Evolutionary conservation across 2,888 invertebrate genomes (phyloP).

Genomic region (Andrena praecox): DNA sequence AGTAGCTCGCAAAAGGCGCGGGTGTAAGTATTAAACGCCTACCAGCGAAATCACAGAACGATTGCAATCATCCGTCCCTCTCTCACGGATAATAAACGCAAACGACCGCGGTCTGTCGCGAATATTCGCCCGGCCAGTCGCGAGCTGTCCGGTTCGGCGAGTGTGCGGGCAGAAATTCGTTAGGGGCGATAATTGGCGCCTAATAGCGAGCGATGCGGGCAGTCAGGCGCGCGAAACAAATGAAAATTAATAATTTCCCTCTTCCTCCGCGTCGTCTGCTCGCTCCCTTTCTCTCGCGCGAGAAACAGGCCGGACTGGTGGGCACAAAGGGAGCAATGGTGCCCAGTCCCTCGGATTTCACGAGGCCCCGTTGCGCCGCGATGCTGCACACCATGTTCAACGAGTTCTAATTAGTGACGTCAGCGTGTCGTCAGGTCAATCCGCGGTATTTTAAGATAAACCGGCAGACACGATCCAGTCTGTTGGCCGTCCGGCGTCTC

Average conservation of each 20-base stretch:
- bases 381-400: slow-evolving; percentile 71
- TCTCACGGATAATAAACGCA: slow-evolving; percentile 2
- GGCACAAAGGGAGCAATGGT: neutral
- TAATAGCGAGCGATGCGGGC: slow-evolving; percentile 27
- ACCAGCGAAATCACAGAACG: neutral
- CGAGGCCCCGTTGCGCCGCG: slow-evolving; percentile 28
- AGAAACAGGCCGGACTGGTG: neutral
- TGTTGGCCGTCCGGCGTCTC: slow-evolving; percentile 48
- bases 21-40: neutral
- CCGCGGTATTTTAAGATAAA: slow-evolving; percentile 82
- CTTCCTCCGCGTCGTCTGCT: neutral
- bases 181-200: slow-evolving; percentile 49
- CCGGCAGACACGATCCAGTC: slow-evolving; percentile 76
- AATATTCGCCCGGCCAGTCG: slow-evolving; percentile 23
- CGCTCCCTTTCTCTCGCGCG: neutral
- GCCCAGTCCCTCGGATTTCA: slow-evolving; percentile 57
- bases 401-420: slow-evolving; percentile 84
- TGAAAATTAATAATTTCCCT: slow-evolving; percentile 54
- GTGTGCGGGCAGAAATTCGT: slow-evolving; percentile 39
- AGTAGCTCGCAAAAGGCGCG: no score
- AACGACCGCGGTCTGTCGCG: slow-evolving; percentile 17
- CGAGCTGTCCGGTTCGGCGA: slow-evolving; percentile 26
- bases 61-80: slow-evolving; percentile 7
- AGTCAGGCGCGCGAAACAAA: slow-evolving; percentile 41
- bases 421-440: slow-evolving; percentile 83